A percentile compares a stretch with the other conserved stretches of the same genome.
Conservation (phyloP, 2,888 invertebrate genomes). For the Anthrax anthrax region DNA sequence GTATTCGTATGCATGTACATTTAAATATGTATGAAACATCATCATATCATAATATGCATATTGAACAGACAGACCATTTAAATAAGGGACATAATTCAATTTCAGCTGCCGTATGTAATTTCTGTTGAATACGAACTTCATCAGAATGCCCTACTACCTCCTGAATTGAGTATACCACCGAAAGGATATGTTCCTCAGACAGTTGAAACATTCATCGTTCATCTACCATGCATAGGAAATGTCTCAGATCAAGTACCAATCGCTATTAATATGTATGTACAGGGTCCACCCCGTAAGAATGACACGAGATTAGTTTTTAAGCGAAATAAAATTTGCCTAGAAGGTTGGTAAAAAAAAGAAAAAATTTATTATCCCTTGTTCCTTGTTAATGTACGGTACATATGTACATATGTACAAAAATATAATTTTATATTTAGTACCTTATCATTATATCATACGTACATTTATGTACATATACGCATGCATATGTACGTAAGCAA, state of each 20-base stretch:
- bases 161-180: conserved; percentile 70
- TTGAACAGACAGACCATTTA: background rate
- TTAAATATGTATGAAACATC: no score
- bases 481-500: no score
- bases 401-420: background rate
- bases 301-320: conserved; percentile 62
- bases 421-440: no score
- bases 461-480: no score
- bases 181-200: conserved; percentile 64
- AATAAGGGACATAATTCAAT: background rate
- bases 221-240: conserved; percentile 69
- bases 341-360: conserved; percentile 45
- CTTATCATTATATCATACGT: no score
- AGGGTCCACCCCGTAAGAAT: conserved; percentile 55
- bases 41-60: no score
- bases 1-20: no score
- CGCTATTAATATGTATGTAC: conserved; percentile 66
- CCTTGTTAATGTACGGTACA: background rate
- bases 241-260: conserved; percentile 71
- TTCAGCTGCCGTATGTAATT: conserved; percentile 48
- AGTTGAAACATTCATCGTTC: conserved; percentile 62
- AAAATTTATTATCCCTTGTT: background rate
- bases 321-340: conserved; percentile 75
- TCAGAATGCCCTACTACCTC: conserved; percentile 60
- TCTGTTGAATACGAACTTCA: conserved; percentile 57